Evolutionary conservation across 2,113 vertebrate species (phyloP).

Genomic region (Anser cygnoides): DNA sequence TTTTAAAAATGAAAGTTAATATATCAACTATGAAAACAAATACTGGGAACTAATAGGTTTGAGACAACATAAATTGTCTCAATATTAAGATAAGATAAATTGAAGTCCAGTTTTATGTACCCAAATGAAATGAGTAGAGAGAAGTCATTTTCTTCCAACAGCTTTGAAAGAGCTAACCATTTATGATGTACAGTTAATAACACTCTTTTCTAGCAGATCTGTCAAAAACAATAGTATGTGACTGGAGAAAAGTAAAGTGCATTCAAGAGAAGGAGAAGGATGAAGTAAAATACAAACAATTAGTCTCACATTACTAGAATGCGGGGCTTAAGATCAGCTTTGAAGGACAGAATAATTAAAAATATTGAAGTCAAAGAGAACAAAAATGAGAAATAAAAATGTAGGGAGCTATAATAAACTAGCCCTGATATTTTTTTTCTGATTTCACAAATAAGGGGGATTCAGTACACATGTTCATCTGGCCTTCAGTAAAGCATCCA

Average conservation of each 20-base stretch:
- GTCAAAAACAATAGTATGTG: background rate
- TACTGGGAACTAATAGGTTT: background rate
- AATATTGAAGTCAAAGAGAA: accelerated
- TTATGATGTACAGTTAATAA: background rate
- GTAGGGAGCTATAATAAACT: background rate
- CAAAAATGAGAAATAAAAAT: background rate
- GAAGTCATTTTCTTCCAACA: background rate
- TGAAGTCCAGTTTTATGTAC: background rate
- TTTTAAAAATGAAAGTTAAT: background rate
- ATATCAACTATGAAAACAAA: background rate
- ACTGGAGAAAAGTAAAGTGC: background rate
- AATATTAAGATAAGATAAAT: background rate
- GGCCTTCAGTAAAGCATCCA: background rate
- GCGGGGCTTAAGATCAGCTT: background rate
- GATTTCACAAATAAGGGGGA: background rate
- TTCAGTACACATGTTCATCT: background rate
- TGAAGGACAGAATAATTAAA: background rate
- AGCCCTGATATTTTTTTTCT: background rate
- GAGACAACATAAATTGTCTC: background rate
- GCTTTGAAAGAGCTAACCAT: background rate
- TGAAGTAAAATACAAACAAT: background rate
- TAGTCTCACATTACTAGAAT: background rate
- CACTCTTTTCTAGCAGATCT: background rate
- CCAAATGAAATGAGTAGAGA: background rate
- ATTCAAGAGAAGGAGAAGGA: background rate